Conservation (phyloP, 1,140 invertebrate species). For the Bradynema listronoti region DNA sequence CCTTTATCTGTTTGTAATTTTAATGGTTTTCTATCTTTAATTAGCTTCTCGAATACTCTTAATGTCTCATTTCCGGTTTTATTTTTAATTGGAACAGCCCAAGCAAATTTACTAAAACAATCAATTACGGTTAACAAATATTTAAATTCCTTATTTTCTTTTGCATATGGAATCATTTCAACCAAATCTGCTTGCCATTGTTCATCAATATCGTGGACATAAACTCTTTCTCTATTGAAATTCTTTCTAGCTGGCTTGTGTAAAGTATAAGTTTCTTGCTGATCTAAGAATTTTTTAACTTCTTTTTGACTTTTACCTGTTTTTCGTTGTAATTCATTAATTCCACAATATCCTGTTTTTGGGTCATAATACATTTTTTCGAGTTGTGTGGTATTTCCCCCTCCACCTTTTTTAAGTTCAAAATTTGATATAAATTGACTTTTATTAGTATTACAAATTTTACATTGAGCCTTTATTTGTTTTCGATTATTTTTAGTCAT, state of each 20-base stretch:
- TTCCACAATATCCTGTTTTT: constrained; percentile 23
- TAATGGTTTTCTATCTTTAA: constrained; percentile 48
- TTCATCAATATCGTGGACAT: constrained; percentile 48
- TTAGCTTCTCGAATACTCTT: constrained; percentile 44
- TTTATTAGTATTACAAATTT: constrained; percentile 25
- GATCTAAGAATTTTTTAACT: constrained; percentile 27
- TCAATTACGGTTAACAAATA: constrained; percentile 61
- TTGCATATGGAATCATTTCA: constrained; percentile 48
- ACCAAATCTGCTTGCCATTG: constrained; percentile 59
- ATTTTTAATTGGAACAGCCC: constrained; percentile 59
- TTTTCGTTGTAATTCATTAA: constrained; percentile 27
- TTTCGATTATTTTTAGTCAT: constrained; percentile 19
- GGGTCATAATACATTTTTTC: constrained; percentile 25
- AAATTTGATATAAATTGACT: constrained; percentile 21
- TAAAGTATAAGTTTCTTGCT: constrained; percentile 29
- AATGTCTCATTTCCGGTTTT: constrained; percentile 56
- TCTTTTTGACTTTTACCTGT: constrained; percentile 30
- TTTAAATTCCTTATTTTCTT: constrained; percentile 58
- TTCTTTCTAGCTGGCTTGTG: constrained; percentile 26
- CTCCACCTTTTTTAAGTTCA: constrained; percentile 10
- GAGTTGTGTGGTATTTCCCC: neutral
- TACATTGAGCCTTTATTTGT: constrained; percentile 10
- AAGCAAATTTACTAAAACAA: constrained; percentile 60
- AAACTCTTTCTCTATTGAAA: constrained; percentile 31
- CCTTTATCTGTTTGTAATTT: constrained; percentile 60